Percentiles rank a stretch among this genome's conserved stretches.
Conservation (phyloP, 1,140 invertebrate species). For the Mizuhopecten yessoensis region DNA sequence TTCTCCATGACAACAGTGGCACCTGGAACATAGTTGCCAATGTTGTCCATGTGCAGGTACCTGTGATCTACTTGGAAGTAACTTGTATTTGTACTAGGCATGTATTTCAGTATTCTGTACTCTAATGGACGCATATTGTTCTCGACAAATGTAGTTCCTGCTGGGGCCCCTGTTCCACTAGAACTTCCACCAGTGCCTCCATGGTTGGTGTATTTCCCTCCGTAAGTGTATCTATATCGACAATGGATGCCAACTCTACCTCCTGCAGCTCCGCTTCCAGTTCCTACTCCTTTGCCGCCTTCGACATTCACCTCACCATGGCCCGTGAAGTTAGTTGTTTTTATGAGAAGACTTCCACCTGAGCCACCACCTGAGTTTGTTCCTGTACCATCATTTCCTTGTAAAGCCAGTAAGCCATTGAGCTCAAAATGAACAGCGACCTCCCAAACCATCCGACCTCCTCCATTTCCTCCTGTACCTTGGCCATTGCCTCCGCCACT, state of each 20-base stretch:
- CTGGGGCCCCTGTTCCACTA: constrained; percentile 68
- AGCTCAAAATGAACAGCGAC: constrained; percentile 73
- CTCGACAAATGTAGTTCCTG: constrained; percentile 75
- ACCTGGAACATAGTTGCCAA: constrained; percentile 67
- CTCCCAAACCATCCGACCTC: constrained; percentile 73
- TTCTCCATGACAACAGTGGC: constrained; percentile 74
- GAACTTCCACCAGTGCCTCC: constrained; percentile 69
- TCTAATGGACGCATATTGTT: constrained; percentile 75
- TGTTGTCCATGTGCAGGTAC: constrained; percentile 76
- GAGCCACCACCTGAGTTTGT: constrained; percentile 73
- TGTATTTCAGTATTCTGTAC: constrained; percentile 76
- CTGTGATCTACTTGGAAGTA: constrained; percentile 77
- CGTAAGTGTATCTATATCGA: constrained; percentile 71
- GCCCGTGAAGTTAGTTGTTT: constrained; percentile 76
- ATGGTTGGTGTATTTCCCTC: constrained; percentile 71
- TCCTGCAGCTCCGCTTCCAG: constrained; percentile 73
- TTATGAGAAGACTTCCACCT: constrained; percentile 73
- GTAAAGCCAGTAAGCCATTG: constrained; percentile 72
- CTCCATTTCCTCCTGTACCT: constrained; percentile 72
- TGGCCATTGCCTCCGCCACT: constrained; percentile 76
- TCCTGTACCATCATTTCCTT: constrained; percentile 68
- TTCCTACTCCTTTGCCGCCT: constrained; percentile 62
- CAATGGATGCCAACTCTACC: constrained; percentile 76
- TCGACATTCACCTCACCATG: constrained; percentile 74
- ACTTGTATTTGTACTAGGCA: constrained; percentile 66